Percentiles rank a stretch among this genome's conserved stretches.
Conservation (phyloP, 2,113 vertebrate genomes). For the Australoheros scitulus region DNA sequence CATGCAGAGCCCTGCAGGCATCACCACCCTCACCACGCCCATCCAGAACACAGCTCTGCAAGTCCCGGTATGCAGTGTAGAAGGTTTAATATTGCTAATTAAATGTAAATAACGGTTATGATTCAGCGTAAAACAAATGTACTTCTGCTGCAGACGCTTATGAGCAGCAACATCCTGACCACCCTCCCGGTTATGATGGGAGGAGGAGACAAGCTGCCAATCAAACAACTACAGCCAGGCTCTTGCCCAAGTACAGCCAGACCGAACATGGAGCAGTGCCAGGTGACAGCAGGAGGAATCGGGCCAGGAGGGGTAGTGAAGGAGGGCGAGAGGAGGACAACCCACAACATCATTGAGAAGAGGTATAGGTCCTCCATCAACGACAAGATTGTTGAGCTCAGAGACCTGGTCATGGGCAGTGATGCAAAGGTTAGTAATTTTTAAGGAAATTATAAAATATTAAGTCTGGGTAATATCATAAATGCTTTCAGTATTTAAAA, state of each 20-base stretch:
- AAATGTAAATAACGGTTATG: not conserved
- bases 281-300: conserved; percentile 66
- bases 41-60: conserved; percentile 93
- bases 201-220: conserved; percentile 93
- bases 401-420: conserved; percentile 95
- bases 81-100: not conserved
- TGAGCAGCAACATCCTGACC: conserved; percentile 96
- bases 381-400: conserved; percentile 96
- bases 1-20: conserved; percentile 90
- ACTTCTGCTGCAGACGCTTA: conserved; percentile 83
- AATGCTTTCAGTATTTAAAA: not conserved
- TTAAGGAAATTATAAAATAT: not conserved
- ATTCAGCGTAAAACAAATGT: not conserved
- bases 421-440: conserved; percentile 89
- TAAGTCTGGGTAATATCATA: not conserved
- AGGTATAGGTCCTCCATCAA: conserved; percentile 97
- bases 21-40: conserved; percentile 88
- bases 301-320: conserved; percentile 85
- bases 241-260: conserved; percentile 81
- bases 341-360: conserved; percentile 99
- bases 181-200: conserved; percentile 96
- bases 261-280: conserved; percentile 73
- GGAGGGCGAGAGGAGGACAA: conserved; percentile 95
- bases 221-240: conserved; percentile 88
- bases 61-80: conserved; percentile 76